Conservation (phyloP, 2,113 vertebrate genomes). For the Macrotus californicus region DNA sequence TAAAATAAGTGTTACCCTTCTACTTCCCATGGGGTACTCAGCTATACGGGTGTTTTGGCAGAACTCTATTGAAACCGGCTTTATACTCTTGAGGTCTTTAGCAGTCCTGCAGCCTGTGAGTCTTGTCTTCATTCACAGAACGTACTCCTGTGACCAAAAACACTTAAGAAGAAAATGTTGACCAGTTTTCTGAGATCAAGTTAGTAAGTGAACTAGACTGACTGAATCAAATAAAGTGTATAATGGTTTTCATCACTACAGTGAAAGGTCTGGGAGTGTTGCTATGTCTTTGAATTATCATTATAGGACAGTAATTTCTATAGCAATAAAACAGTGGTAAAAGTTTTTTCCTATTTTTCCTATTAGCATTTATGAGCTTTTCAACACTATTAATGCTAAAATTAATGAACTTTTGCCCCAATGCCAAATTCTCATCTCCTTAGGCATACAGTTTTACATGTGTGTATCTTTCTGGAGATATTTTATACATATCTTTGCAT, state of each 20-base stretch:
- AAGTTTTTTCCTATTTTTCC: background rate
- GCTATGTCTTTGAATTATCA: background rate
- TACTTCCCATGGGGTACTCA: background rate
- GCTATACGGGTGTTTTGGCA: background rate
- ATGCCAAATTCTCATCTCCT: background rate
- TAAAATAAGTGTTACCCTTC: background rate
- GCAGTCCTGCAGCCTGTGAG: background rate
- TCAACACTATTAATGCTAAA: background rate
- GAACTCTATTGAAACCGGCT: background rate
- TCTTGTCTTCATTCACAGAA: background rate
- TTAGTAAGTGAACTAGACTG: constrained; percentile 11
- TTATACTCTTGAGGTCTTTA: background rate
- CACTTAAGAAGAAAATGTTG: background rate
- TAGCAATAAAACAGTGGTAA: constrained; percentile 5
- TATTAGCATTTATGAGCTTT: background rate
- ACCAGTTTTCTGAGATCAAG: background rate
- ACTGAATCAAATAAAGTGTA: constrained; percentile 4
- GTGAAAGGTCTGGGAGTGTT: background rate
- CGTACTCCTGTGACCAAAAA: background rate
- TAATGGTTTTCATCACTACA: background rate
- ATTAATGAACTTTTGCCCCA: background rate
- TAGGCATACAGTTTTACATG: background rate
- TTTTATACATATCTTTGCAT: background rate
- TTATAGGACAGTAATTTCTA: constrained; percentile 11
- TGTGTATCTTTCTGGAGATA: background rate